These are phyloP conservation scores for Oppia nitens DNA, from an alignment of 1,140 invertebrate genomes.

Conservation along the genomic window DNA sequence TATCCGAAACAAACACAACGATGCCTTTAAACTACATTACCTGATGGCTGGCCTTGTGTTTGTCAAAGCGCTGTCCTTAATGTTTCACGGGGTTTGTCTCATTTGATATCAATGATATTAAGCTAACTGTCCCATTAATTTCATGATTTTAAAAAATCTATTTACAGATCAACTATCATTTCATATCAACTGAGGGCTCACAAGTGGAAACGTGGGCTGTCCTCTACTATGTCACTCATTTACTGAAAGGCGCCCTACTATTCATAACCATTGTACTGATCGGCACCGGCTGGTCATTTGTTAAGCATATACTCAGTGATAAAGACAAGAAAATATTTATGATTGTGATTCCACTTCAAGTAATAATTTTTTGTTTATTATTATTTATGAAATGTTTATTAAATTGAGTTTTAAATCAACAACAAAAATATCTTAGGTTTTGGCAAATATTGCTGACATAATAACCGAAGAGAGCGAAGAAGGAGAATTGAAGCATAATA, in stretches of 20 bases:
- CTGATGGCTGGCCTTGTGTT: slow-evolving; percentile 88
- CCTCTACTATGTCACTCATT: slow-evolving; percentile 86
- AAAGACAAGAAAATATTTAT: slow-evolving; percentile 97
- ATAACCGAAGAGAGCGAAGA: slow-evolving; percentile 96
- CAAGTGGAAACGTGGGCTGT: slow-evolving; percentile 95
- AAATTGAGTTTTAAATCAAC: not conserved
- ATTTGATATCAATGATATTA: not conserved
- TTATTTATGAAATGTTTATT: too few relatives aligned
- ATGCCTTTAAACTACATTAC: slow-evolving; percentile 89
- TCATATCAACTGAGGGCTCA: slow-evolving; percentile 79
- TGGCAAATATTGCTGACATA: slow-evolving; percentile 91
- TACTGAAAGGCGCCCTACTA: slow-evolving; percentile 79
- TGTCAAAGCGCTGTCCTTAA: slow-evolving; percentile 72
- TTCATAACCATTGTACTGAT: slow-evolving; percentile 93
- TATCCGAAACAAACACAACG: slow-evolving; percentile 50
- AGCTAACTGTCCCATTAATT: not conserved
- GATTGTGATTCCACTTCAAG: slow-evolving; percentile 92
- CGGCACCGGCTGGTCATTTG: slow-evolving; percentile 96
- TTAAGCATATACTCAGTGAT: slow-evolving; percentile 89
- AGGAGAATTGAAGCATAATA: slow-evolving; percentile 67
- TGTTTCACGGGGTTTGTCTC: slow-evolving; percentile 64
- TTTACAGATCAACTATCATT: slow-evolving; percentile 72
- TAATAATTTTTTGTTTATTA: too few relatives aligned
- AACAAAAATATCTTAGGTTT: slow-evolving; percentile 40
- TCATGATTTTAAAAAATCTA: not conserved